phyloP scores from a whole-genome alignment of 2,888 invertebrate genomes.

The Sisyra nigra region DNA sequence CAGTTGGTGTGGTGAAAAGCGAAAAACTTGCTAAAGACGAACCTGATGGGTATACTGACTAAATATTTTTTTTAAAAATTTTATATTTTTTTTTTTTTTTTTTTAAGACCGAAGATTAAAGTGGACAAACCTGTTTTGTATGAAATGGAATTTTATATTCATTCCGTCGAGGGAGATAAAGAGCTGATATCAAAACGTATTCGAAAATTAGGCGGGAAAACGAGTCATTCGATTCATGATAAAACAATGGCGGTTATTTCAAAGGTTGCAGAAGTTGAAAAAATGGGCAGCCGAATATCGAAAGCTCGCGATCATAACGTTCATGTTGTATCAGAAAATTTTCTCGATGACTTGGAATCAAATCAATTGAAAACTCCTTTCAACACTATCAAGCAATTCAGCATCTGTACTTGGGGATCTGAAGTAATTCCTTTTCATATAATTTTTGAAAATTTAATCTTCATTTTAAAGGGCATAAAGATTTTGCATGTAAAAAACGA shows the following conservation, averaged over 20 bases:
- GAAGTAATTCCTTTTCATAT: too few relatives aligned
- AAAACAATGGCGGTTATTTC: slow-evolving; percentile 63
- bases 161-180: slow-evolving; percentile 33
- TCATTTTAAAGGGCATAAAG: too few relatives aligned
- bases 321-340: slow-evolving; percentile 66
- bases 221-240: slow-evolving; percentile 43
- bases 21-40: slow-evolving; percentile 18
- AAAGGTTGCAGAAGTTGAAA: slow-evolving; percentile 47
- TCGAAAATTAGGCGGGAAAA: slow-evolving; percentile 57
- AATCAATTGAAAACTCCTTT: slow-evolving; percentile 43
- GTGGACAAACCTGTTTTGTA: slow-evolving; percentile 52
- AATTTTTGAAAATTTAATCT: too few relatives aligned
- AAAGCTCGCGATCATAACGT: slow-evolving; percentile 51
- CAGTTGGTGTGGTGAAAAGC: slow-evolving; percentile 31
- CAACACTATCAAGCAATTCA: slow-evolving; percentile 49
- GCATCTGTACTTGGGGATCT: slow-evolving; percentile 70
- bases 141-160: slow-evolving; percentile 58
- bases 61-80: slow-evolving; percentile 7
- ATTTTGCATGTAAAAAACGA: too few relatives aligned
- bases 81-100: too few relatives aligned
- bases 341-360: slow-evolving; percentile 48
- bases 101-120: slow-evolving; percentile 43
- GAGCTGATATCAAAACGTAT: slow-evolving; percentile 52
- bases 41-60: slow-evolving; percentile 25
- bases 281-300: slow-evolving; percentile 43